Percentiles rank a stretch among this genome's conserved stretches.
These are phyloP conservation scores for Xiphorhynchus elegans DNA, from an alignment of 2,113 vertebrate species.

Conservation along the genomic window DNA sequence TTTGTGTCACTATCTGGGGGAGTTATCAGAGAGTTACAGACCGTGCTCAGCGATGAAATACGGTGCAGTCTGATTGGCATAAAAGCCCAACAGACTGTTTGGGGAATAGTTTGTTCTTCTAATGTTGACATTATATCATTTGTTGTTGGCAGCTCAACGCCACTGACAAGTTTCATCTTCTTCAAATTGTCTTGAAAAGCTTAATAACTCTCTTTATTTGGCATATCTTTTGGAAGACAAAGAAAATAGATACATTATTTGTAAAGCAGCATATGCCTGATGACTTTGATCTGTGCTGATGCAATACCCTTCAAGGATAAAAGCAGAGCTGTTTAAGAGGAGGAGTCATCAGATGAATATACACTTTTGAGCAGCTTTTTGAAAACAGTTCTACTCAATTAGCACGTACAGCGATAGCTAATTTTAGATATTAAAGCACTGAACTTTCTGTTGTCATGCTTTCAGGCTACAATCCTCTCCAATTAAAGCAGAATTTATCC, in stretches of 20 bases:
- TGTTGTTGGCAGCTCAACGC: constrained; percentile 40
- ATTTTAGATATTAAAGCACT: constrained; percentile 41
- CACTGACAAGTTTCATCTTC: constrained; percentile 14
- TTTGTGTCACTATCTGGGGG: neutral
- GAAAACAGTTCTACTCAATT: constrained; percentile 37
- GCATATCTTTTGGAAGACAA: neutral
- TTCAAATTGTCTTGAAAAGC: constrained; percentile 37
- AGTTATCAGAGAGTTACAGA: neutral
- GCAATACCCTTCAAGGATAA: neutral
- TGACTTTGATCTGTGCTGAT: constrained; percentile 25
- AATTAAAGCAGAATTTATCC: neutral
- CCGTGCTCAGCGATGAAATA: neutral
- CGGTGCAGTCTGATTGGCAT: neutral
- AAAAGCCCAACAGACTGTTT: neutral
- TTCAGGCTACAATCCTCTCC: neutral
- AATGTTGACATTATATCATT: constrained; percentile 42
- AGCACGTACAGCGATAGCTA: neutral
- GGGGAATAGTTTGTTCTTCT: constrained; percentile 37
- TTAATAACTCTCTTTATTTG: constrained; percentile 23
- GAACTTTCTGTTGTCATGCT: constrained; percentile 6
- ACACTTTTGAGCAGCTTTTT: constrained; percentile 1
- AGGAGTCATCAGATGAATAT: neutral
- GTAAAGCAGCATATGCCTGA: neutral
- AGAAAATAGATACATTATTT: constrained; percentile 34
- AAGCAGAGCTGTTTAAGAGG: constrained; percentile 14